phyloP scores from a whole-genome alignment of 2,888 invertebrate species.

The Perizoma affinitatum region DNA sequence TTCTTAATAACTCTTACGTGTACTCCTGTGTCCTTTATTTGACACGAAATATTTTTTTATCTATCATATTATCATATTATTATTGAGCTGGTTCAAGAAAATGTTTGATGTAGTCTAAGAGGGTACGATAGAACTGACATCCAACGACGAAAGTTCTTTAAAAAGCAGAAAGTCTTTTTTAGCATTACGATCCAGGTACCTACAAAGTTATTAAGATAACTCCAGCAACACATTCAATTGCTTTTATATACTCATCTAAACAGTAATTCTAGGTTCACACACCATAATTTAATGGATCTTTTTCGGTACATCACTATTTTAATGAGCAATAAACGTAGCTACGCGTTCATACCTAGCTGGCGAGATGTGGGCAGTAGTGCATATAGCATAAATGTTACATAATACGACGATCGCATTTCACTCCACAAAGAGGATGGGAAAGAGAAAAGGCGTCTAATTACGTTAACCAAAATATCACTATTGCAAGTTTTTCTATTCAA shows the following conservation, averaged over 20 bases:
- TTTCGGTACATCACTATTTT: conserved; percentile 23
- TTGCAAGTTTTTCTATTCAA: conserved; percentile 12
- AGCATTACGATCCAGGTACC: not conserved
- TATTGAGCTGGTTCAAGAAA: too few species aligned
- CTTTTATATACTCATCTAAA: conserved; percentile 14
- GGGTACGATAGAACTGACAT: too few species aligned
- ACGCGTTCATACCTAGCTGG: conserved; percentile 10
- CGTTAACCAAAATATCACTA: conserved; percentile 21
- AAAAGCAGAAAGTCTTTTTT: too few species aligned
- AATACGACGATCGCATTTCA: conserved; percentile 34
- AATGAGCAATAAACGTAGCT: conserved; percentile 27
- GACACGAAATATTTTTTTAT: too few species aligned
- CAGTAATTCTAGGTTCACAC: conserved; percentile 24
- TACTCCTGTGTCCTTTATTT: too few species aligned
- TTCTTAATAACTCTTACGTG: too few species aligned
- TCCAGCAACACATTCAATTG: conserved; percentile 11
- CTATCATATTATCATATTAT: too few species aligned
- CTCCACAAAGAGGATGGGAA: conserved; percentile 35
- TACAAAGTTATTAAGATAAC: conserved; percentile 21
- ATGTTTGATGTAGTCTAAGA: too few species aligned
- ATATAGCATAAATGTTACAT: conserved; percentile 29
- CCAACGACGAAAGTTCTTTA: too few species aligned
- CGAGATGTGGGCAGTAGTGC: conserved; percentile 30
- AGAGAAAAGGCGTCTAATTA: conserved; percentile 35
- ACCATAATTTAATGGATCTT: conserved; percentile 22